Evolutionary conservation across 2,113 vertebrate species (phyloP), one percentile per base, ranked within the genome.

Genomic region (Mobula hypostoma): DNA sequence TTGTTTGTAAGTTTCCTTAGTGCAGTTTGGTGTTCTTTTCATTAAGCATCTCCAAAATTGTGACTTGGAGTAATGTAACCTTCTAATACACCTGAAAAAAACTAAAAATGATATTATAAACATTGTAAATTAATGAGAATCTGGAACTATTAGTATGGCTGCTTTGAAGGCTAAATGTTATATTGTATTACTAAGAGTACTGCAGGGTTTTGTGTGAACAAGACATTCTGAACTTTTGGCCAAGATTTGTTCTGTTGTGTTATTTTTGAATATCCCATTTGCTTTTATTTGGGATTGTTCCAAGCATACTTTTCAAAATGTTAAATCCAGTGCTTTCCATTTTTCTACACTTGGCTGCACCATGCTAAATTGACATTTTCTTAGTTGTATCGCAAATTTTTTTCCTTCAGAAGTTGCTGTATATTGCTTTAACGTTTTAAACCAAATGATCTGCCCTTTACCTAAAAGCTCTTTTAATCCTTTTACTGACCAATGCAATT

Each of bases 391-490:
- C 12, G 68, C 70, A 93, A 56, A 56, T 48, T 32, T 90, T 88
- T 27, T 93, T 93, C 27, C 40, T 93, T 74, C 14, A 66, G 48
- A 74, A 40, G 66, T 63, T 90, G 85, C 36, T 93, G 83, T 11
- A 91, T 70, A 91, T 91, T 36, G 66, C 72, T 90, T 90, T 90
- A 32, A 70, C 27, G 66, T 93, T 90, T 90, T 90, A 32, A 70
- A 74, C 48, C 29, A 74, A 56, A 27, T 11, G 40, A 72, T 48
- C 36, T 29, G 8, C 40, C 70, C 70, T 74, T 72, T 76, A 14
- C 40, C 24, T 56, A 48, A 70, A 14, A 29, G 61, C 12, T 27
- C 70, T 74, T 40, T 92, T 93, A 93, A 93, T 27, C 36, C 91
- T 74, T 93, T 93, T 36, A 93, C 36, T 93, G 36, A 48, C 91